phyloP scores from a whole-genome alignment of 2,797 vertebrate genomes.

The Notamacropus eugenii region DNA sequence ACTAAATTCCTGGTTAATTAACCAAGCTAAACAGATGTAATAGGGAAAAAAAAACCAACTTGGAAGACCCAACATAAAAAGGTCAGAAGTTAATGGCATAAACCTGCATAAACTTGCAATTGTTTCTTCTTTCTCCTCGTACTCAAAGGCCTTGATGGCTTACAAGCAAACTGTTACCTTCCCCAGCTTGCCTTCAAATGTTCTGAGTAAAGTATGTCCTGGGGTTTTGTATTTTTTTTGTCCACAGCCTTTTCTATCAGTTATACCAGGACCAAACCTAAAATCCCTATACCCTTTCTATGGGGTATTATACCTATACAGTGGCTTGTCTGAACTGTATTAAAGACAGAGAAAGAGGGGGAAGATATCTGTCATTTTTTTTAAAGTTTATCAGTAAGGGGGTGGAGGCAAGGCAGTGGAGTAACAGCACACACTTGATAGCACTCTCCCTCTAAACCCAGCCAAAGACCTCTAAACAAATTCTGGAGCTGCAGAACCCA shows the following conservation, averaged over 20 bases:
- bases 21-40: constrained; percentile 88
- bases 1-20: constrained; percentile 82
- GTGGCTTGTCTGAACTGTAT: constrained; percentile 64
- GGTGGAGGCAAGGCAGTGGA: too few species aligned
- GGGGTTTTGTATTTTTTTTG: neutral
- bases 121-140: constrained; percentile 75
- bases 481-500: too few species aligned
- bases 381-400: constrained; percentile 43
- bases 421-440: too few species aligned
- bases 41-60: constrained; percentile 79
- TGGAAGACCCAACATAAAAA: constrained; percentile 86
- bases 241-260: constrained; percentile 35
- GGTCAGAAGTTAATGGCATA: constrained; percentile 88
- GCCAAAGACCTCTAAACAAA: too few species aligned
- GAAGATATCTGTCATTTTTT: constrained; percentile 65
- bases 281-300: constrained; percentile 58
- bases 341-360: constrained; percentile 35
- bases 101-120: constrained; percentile 83
- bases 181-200: constrained; percentile 41
- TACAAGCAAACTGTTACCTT: constrained; percentile 59
- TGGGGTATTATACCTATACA: constrained; percentile 40
- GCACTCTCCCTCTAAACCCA: too few species aligned
- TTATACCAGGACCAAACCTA: constrained; percentile 37
- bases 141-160: constrained; percentile 56
- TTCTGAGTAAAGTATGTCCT: too few species aligned